Evolutionary conservation across 2,797 vertebrate genomes (phyloP).

Genomic region (Megalops cyprinoides): DNA sequence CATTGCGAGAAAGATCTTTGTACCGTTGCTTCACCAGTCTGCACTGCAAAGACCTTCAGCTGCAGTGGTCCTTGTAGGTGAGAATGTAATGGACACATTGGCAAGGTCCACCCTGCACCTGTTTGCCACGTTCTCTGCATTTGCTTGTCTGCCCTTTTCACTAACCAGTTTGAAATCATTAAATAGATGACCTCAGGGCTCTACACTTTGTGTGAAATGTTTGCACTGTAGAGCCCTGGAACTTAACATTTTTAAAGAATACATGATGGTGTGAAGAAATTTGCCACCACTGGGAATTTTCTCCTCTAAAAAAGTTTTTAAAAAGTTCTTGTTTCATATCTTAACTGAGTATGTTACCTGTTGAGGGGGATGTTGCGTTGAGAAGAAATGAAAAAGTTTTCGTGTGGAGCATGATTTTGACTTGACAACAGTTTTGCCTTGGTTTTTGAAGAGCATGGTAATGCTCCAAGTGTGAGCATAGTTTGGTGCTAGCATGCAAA

Average conservation of each 20-base stretch:
- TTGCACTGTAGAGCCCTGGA: no score
- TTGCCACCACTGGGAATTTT: no score
- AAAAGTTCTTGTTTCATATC: constrained; percentile 19
- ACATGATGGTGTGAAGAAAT: background rate
- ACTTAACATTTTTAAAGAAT: background rate
- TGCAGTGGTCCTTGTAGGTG: background rate
- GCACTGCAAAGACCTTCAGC: background rate
- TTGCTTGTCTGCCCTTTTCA: background rate
- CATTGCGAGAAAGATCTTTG: background rate
- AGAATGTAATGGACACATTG: background rate
- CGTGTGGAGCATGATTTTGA: background rate
- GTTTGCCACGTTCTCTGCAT: constrained; percentile 34
- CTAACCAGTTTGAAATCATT: no score
- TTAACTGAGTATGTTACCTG: constrained; percentile 12
- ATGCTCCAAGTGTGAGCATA: background rate
- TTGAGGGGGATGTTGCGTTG: background rate
- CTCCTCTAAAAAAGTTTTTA: background rate
- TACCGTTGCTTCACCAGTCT: background rate
- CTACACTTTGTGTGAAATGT: no score
- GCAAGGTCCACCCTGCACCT: constrained; percentile 45
- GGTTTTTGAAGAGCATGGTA: background rate
- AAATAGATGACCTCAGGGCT: no score
- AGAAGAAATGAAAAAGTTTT: background rate
- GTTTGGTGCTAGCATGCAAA: constrained; percentile 5
- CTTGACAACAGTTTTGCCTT: background rate